Conservation (phyloP, 2,113 vertebrate species). For the Sphyrna mokarran region DNA sequence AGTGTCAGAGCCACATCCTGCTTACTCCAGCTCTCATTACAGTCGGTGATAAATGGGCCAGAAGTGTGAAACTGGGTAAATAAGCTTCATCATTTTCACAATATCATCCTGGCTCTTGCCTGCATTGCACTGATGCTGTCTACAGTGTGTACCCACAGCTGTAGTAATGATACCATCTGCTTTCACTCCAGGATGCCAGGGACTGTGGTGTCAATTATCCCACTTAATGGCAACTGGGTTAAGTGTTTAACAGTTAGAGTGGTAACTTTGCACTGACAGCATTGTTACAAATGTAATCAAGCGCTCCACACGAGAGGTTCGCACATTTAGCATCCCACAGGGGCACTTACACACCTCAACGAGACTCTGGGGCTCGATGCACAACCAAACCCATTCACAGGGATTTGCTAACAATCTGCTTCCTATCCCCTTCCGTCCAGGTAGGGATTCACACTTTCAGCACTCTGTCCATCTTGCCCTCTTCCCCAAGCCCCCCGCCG, state of each 20-base stretch:
- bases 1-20: neutral
- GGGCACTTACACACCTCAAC: neutral
- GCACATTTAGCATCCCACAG: neutral
- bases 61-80: neutral
- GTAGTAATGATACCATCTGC: conserved; percentile 17
- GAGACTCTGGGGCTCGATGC: neutral
- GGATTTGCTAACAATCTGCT: neutral
- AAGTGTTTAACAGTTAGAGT: conserved; percentile 15
- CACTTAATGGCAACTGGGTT: conserved; percentile 26
- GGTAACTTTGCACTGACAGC: neutral
- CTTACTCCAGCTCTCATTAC: neutral
- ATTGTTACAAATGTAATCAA: conserved; percentile 9
- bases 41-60: neutral
- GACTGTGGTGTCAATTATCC: conserved; percentile 16
- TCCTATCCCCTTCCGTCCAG: neutral
- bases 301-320: neutral
- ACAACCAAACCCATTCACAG: neutral
- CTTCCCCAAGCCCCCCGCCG: neutral
- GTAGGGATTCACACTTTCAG: neutral
- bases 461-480: no score
- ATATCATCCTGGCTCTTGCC: neutral
- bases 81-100: conserved; percentile 16
- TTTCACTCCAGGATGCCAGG: neutral
- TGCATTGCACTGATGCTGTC: neutral
- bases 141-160: neutral